These are phyloP conservation scores for Verasper variegatus DNA, from an alignment of 2,113 vertebrate genomes.

Conservation along the genomic window DNA sequence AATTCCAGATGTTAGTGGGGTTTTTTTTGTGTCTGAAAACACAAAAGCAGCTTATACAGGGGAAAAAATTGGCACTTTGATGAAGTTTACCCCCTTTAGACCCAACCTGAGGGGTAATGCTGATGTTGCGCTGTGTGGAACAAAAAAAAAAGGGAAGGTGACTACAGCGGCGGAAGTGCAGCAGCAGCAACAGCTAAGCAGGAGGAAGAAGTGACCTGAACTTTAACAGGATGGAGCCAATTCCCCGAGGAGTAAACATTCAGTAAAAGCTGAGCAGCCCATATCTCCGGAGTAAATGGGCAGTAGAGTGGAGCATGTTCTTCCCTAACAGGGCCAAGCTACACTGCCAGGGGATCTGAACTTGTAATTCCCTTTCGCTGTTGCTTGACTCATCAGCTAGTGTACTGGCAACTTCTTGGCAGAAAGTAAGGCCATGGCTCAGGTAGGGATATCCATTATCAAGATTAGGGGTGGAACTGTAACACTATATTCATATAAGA, in stretches of 20 bases:
- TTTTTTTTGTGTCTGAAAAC: background rate
- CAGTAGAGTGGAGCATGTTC: conserved; percentile 75
- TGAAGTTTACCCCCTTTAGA: conserved; percentile 12
- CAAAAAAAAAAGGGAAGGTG: conserved; percentile 40
- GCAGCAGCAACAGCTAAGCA: conserved; percentile 37
- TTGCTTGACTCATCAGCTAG: conserved; percentile 57
- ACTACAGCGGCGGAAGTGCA: conserved; percentile 63
- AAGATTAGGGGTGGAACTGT: conserved; percentile 25
- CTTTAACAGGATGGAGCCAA: conserved; percentile 80
- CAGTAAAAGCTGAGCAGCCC: conserved; percentile 76
- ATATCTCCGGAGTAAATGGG: conserved; percentile 79
- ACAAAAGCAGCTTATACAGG: conserved; percentile 29
- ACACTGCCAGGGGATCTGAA: conserved; percentile 71
- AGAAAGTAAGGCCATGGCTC: conserved; percentile 31
- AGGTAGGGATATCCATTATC: conserved; percentile 28
- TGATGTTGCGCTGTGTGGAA: conserved; percentile 54
- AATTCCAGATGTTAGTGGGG: no score
- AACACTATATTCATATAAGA: conserved; percentile 10
- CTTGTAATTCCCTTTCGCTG: conserved; percentile 67
- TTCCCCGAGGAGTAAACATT: conserved; percentile 82
- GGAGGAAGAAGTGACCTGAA: conserved; percentile 77
- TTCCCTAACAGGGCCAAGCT: conserved; percentile 72
- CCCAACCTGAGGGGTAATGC: conserved; percentile 40
- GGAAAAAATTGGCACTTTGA: conserved; percentile 35
- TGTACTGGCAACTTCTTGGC: conserved; percentile 31